Percentiles rank a stretch among this genome's conserved stretches.
Conservation (phyloP, 2,797 vertebrate species). For the Gila robusta region DNA sequence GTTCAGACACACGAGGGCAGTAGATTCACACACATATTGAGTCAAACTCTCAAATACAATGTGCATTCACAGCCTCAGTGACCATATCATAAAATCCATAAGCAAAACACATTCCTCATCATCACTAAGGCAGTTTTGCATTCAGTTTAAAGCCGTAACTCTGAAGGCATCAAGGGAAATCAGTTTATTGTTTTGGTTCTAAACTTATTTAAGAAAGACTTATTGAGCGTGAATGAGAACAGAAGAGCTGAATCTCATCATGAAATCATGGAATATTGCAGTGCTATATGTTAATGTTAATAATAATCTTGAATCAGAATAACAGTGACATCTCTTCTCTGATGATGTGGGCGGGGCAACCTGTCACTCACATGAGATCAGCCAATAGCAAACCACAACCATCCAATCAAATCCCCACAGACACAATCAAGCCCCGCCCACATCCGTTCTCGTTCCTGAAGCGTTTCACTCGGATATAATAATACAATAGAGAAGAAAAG, state of each 20-base stretch:
- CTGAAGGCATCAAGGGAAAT: not conserved
- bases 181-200: not conserved
- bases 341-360: not conserved
- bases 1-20: not conserved
- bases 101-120: not conserved
- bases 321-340: not conserved
- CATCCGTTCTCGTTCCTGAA: too few species aligned
- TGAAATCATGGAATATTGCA: not conserved
- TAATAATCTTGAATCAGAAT: too few species aligned
- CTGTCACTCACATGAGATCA: not conserved
- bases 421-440: too few species aligned
- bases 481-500: too few species aligned
- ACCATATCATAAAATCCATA: not conserved
- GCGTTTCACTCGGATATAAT: too few species aligned
- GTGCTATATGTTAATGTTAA: too few species aligned
- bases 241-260: not conserved
- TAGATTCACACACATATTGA: not conserved
- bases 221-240: not conserved
- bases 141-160: not conserved
- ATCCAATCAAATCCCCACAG: too few species aligned
- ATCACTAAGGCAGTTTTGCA: not conserved
- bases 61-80: not conserved
- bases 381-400: too few species aligned
- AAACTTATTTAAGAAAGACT: not conserved
- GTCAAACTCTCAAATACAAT: not conserved